phyloP scores from a whole-genome alignment of 2,113 vertebrate species.

The Ctenodactylus gundi region DNA sequence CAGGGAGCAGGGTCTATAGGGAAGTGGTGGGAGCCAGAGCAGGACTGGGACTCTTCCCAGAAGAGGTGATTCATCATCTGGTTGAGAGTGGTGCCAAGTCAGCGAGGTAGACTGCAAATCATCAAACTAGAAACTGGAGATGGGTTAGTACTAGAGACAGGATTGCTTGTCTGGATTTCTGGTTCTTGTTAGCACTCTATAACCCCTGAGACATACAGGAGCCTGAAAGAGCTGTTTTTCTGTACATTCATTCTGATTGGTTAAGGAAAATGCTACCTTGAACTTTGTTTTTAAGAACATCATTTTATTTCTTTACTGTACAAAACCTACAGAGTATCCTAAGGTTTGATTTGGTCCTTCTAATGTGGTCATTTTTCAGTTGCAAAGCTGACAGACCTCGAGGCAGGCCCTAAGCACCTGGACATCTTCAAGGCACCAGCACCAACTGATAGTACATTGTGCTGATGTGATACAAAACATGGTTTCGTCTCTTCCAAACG shows the following conservation, averaged over 20 bases:
- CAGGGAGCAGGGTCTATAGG: background rate
- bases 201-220: background rate
- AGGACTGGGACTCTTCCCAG: conserved; percentile 57
- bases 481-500: background rate
- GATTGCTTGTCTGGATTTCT: conserved; percentile 39
- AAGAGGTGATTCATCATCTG: conserved; percentile 71
- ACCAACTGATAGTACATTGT: fast-evolving
- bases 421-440: background rate
- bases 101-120: conserved; percentile 69
- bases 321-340: background rate
- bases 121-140: conserved; percentile 56
- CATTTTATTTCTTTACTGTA: background rate
- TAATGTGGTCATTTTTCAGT: background rate
- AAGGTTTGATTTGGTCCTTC: background rate
- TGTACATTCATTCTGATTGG: background rate
- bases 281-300: background rate
- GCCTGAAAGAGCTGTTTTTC: background rate
- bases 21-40: background rate
- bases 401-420: background rate
- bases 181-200: conserved; percentile 46
- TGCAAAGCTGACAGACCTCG: background rate
- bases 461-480: too few relatives aligned
- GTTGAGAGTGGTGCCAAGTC: conserved; percentile 37
- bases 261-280: conserved; percentile 6
- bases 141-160: background rate